Percentiles rank a stretch among this genome's conserved stretches.
Conservation (phyloP, 2,888 invertebrate species). For the Anoplius nigerrimus region DNA sequence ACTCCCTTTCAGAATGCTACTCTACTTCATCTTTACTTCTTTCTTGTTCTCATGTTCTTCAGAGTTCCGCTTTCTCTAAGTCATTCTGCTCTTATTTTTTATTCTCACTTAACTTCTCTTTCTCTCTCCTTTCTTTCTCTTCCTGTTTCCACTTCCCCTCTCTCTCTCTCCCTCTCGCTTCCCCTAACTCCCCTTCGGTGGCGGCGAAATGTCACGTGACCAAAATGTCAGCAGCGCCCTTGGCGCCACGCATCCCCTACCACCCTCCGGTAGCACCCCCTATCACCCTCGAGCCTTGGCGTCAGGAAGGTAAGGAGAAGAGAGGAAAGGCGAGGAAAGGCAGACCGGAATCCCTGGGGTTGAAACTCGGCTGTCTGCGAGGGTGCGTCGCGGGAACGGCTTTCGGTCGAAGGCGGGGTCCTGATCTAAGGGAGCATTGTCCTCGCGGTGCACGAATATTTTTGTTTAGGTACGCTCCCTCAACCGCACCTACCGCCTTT, state of each 20-base stretch:
- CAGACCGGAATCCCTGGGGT: not conserved
- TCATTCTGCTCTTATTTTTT: too few species aligned
- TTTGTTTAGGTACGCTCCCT: constrained; percentile 5
- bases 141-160: too few species aligned
- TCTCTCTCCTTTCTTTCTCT: too few species aligned
- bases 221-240: constrained; percentile 52
- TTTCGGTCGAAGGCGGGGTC: too few species aligned
- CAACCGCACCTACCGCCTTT: too few species aligned
- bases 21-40: too few species aligned
- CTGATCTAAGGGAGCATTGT: constrained; percentile 44
- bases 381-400: constrained; percentile 7
- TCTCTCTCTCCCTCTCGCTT: not conserved
- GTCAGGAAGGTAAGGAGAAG: not conserved
- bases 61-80: too few species aligned
- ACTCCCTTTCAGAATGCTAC: too few species aligned
- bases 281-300: too few species aligned
- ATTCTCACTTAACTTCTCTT: too few species aligned
- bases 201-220: constrained; percentile 51
- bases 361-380: constrained; percentile 11
- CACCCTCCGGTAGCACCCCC: too few species aligned
- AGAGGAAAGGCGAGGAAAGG: not conserved
- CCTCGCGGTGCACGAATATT: constrained; percentile 37
- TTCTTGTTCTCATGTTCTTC: too few species aligned
- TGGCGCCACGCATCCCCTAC: constrained; percentile 42
- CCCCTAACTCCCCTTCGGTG: constrained; percentile 8